These are phyloP conservation scores for Penaeus chinensis DNA, from an alignment of 1,140 invertebrate genomes.

Conservation along the genomic window DNA sequence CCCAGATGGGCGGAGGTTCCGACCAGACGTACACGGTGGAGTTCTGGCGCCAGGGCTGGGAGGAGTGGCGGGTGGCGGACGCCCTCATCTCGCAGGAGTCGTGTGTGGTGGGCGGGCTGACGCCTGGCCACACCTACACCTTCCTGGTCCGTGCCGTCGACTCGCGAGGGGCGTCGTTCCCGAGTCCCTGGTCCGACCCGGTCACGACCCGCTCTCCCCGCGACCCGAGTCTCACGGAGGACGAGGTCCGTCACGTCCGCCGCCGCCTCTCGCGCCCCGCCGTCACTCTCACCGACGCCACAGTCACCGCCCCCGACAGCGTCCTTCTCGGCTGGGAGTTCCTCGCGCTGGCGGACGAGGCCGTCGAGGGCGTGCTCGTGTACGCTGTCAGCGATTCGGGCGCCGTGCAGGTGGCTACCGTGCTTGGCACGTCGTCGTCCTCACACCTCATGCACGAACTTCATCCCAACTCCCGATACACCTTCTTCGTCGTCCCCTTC, in stretches of 20 bases:
- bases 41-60: conserved; percentile 59
- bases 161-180: conserved; percentile 55
- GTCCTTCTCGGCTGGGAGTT: conserved; percentile 56
- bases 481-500: conserved; percentile 84
- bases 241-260: conserved; percentile 40
- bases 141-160: conserved; percentile 57
- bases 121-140: conserved; percentile 56
- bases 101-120: conserved; percentile 41
- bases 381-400: conserved; percentile 38
- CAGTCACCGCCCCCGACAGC: conserved; percentile 33
- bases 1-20: conserved; percentile 30
- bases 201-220: conserved; percentile 30
- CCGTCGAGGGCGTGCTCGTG: conserved; percentile 55
- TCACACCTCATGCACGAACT: conserved; percentile 44
- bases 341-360: conserved; percentile 23
- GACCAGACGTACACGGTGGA: conserved; percentile 56
- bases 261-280: conserved; percentile 32
- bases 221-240: conserved; percentile 18
- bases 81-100: conserved; percentile 45
- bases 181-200: conserved; percentile 61
- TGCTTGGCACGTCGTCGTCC: conserved; percentile 55
- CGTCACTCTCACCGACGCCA: conserved; percentile 24
- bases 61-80: conserved; percentile 57
- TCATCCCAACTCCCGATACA: conserved; percentile 73
- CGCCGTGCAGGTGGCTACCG: conserved; percentile 48